Evolutionary conservation across 2,888 invertebrate species (phyloP), one percentile per base, ranked within the genome.

Genomic region (Theodoxus fluviatilis): DNA sequence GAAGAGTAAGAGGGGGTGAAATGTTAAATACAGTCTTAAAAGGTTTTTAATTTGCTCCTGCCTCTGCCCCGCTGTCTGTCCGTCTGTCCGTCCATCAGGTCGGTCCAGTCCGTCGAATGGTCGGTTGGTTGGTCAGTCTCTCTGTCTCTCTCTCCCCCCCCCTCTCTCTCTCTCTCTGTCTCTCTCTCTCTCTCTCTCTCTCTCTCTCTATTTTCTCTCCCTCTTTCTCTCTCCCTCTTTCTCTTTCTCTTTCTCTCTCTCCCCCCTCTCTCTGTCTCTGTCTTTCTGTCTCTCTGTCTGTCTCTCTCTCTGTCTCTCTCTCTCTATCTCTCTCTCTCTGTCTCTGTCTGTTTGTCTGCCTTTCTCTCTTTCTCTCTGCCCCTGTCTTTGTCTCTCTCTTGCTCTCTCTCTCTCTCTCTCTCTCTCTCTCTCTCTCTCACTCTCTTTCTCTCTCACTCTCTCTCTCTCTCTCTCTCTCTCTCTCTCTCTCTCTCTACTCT

Each of bases 121-220:
- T 33, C 6, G 25, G 2, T 15, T 7, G 2, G 55, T 15, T 25
- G n/a, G 7, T 0, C 12, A 31, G 18, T 2, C 12, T 0, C 18
- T 73, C 91, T 99, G 83, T 97, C 99, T 89, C 91, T 99, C 83
- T 98, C 98, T 98, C 90, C 84, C 89, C 85, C 15, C 35, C 9
- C 7, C 22, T 12, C 18, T n/a, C 35, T 38, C 15, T 37, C 35
- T 37, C 4, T 37, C 12, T 55, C n/a, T 38, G 31, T 9, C 28
- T 15, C 22, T 40, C 7, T 22, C 4, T 38, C n/a, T 40, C n/a
- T 15, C 37, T 64, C 9, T 4, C 3, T 2, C 38, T 7, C 28
- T 12, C 22, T 31, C n/a, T 4, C 22, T 22, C 3, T 40, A 38
- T 12, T 15, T 64, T 6, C 37, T 22, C n/a, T 61, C 25, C 31